Evolutionary conservation across 2,888 invertebrate genomes (phyloP).

Genomic region (Lepidonotus clava): DNA sequence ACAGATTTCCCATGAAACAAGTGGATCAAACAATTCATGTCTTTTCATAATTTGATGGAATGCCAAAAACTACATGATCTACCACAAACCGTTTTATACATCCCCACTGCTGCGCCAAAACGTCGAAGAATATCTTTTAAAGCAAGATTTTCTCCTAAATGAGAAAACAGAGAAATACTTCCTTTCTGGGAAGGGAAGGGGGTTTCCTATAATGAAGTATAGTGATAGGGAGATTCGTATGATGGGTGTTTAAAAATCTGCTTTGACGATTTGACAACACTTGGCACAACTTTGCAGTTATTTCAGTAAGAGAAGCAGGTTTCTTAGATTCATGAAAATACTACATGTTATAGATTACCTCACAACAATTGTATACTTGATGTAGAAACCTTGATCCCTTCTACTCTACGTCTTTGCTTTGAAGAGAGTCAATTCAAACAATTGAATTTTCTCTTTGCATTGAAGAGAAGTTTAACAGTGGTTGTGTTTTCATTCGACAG

Average conservation of each 20-base stretch:
- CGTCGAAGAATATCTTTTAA: no score
- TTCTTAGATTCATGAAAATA: constrained; percentile 3
- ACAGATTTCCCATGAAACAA: no score
- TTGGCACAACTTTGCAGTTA: constrained; percentile 9
- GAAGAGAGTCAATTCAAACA: background rate
- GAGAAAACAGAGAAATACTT: no score
- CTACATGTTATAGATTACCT: background rate
- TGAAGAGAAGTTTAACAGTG: no score
- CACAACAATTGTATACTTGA: background rate
- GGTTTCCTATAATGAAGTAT: no score
- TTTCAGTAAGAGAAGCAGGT: background rate
- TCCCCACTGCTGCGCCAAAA: background rate
- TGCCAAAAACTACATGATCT: background rate
- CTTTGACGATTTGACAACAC: background rate
- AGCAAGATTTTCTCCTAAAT: no score
- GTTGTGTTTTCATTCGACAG: no score
- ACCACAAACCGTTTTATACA: background rate
- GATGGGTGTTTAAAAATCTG: background rate
- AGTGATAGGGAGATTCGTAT: constrained; percentile 22
- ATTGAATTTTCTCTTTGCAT: background rate
- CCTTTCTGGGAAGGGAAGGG: no score
- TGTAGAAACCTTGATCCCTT: background rate
- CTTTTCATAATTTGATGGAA: constrained; percentile 14
- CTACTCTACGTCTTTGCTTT: background rate
- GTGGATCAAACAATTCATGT: no score